A percentile compares a stretch with the other conserved stretches of the same genome.
These are phyloP conservation scores for Allolobophora icterica DNA, from an alignment of 2,888 invertebrate genomes.

Conservation along the genomic window DNA sequence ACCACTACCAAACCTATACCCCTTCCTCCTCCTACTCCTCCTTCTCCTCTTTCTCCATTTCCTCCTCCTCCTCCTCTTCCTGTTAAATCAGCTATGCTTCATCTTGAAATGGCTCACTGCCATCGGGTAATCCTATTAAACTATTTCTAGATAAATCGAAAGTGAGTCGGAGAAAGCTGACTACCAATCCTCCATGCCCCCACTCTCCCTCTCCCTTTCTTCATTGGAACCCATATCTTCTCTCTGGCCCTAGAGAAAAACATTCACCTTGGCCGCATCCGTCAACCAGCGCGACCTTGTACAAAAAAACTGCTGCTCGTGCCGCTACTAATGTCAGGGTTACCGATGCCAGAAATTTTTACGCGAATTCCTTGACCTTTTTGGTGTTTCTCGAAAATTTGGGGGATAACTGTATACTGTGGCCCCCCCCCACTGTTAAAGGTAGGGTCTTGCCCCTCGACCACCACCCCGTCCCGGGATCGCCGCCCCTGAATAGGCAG, in stretches of 20 bases:
- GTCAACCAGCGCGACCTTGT: neutral
- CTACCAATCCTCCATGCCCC: neutral
- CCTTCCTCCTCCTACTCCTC: too few relatives aligned
- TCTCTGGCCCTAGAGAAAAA: neutral
- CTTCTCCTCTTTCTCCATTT: too few relatives aligned
- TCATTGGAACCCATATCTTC: neutral
- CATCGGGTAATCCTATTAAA: neutral
- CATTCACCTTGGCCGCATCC: neutral
- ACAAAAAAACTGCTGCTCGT: neutral
- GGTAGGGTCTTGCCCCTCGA: too few relatives aligned
- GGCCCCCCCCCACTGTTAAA: too few relatives aligned
- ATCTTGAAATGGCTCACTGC: neutral
- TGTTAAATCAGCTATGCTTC: neutral
- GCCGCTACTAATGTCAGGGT: neutral
- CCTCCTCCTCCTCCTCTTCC: neutral
- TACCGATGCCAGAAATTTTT: too few relatives aligned
- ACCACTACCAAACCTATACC: too few relatives aligned
- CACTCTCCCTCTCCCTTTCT: neutral
- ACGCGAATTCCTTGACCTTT: too few relatives aligned
- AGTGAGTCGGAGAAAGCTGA: neutral
- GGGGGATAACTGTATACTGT: too few relatives aligned
- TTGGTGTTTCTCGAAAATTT: too few relatives aligned
- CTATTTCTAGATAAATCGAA: neutral
- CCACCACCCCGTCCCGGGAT: too few relatives aligned
- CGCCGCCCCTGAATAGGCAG: too few relatives aligned